Evolutionary conservation across 2,888 invertebrate species (phyloP).

Genomic region (Catocala nupta): DNA sequence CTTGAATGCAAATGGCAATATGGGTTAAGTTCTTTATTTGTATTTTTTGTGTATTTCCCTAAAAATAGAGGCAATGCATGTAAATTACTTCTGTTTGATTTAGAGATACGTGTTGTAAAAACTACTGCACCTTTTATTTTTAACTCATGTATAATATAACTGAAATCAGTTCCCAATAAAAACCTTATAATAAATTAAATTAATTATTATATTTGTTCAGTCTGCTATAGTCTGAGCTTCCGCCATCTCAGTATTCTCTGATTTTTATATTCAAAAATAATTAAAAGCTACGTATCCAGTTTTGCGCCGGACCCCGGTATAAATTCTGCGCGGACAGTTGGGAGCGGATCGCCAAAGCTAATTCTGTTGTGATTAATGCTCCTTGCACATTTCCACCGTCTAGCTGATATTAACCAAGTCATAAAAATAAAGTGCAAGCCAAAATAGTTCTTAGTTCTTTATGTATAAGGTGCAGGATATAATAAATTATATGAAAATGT

Average conservation of each 20-base stretch:
- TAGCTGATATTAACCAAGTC: constrained; percentile 65
- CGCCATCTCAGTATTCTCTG: neutral
- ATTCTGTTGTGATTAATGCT: constrained; percentile 87
- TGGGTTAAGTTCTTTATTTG: constrained; percentile 42
- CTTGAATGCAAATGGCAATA: constrained; percentile 47
- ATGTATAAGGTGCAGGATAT: constrained; percentile 33
- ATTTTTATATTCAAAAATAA: constrained; percentile 27
- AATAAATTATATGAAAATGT: constrained; percentile 30
- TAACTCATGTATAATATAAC: neutral
- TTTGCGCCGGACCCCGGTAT: constrained; percentile 63
- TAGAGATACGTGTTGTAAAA: neutral
- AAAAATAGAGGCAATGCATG: constrained; percentile 2
- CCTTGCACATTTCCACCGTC: constrained; percentile 79
- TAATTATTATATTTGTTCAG: too few relatives aligned
- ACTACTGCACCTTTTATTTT: neutral
- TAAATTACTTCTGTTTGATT: constrained; percentile 10
- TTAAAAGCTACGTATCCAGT: constrained; percentile 53
- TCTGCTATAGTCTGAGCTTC: too few relatives aligned
- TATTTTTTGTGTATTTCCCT: constrained; percentile 17
- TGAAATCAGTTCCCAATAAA: too few relatives aligned
- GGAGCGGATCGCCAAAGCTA: constrained; percentile 86
- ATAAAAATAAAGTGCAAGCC: constrained; percentile 26
- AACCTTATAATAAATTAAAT: too few relatives aligned
- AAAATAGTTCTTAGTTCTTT: constrained; percentile 56
- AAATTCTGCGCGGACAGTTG: constrained; percentile 81